Evolutionary conservation across 2,888 invertebrate species (phyloP), one percentile per base, ranked within the genome.

Genomic region (Drosophila rellima): DNA sequence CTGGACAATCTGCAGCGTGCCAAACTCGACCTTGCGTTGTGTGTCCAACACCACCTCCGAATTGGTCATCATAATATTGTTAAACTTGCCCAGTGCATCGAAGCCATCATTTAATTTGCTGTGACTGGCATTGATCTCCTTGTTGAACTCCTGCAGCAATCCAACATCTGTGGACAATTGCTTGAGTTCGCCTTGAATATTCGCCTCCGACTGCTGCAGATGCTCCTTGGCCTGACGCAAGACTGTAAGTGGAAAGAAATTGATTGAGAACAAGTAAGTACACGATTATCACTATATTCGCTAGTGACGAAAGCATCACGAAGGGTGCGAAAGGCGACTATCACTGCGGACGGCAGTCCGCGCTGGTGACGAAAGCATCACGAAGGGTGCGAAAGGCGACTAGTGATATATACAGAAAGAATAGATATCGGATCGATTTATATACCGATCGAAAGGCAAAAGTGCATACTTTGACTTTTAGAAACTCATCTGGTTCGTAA

Each of bases 1-100:
- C 51, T 95, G 92, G 35, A 97, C 93, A 69, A 97, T 96, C 91
- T 97, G 96, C 85, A 96, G 95, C 0, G 97, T 95, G 6, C 96
- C 96, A 84, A 96, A 97, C 89, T 97, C 97, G 13, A 98, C 94
- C 44, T 96, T 94, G 56, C 96, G 95, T 92, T 97, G 97, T 1
- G 96, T 96, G 67, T 97, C 96, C 88, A 97, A 91, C 33, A 97
- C 96, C 89, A 96, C 95, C 92, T 97, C 97, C 0, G 97, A 96
- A 44, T 96, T 97, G 88, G 96, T 95, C 51, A 96, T 93, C 92
- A 97, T 94, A 2, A 97, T 95, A 75, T 95, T 95, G 89, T 97
- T 97, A 64, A 96, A 95, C 90, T 96, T 96, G 2, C 94, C 94
- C 55, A 97, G 93, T 0, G 89, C 83, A 42, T 91, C 90, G 68